Conservation (phyloP, 2,797 vertebrate genomes). For the Pagetopsis macropterus region DNA sequence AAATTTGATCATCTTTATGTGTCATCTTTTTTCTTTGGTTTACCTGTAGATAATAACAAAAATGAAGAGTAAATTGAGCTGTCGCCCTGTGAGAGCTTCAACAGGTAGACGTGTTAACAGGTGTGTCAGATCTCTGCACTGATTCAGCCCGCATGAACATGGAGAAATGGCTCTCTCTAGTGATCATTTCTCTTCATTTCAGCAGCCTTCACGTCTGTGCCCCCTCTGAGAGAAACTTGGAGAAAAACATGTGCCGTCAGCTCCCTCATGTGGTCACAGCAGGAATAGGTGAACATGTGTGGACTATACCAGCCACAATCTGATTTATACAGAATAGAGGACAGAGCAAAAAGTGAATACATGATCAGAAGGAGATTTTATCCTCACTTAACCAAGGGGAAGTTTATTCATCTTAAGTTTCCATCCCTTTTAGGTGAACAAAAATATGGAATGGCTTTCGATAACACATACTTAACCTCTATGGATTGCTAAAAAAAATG, state of each 20-base stretch:
- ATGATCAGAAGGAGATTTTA: not conserved
- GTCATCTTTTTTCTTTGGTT: not conserved
- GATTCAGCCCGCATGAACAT: not conserved
- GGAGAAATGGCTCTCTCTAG: conserved; percentile 55
- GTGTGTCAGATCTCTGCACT: conserved; percentile 19
- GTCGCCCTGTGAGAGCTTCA: conserved; percentile 2
- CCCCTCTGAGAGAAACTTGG: not conserved
- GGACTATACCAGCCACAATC: too few species aligned
- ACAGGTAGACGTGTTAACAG: conserved; percentile 59
- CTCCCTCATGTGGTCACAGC: conserved; percentile 64
- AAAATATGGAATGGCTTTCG: too few species aligned
- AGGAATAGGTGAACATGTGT: not conserved
- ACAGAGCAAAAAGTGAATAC: not conserved
- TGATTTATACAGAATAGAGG: too few species aligned
- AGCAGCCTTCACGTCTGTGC: not conserved
- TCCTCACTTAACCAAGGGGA: not conserved
- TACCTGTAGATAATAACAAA: not conserved
- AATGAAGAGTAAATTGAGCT: not conserved
- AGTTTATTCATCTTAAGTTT: not conserved
- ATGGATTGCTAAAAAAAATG: too few species aligned
- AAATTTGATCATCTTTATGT: too few species aligned
- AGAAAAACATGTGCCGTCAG: conserved; percentile 13
- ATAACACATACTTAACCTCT: too few species aligned
- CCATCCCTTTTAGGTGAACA: too few species aligned
- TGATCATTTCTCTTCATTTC: conserved; percentile 26